These are phyloP conservation scores for Sipha flava DNA, from an alignment of 1,140 invertebrate genomes.

Conservation along the genomic window DNA sequence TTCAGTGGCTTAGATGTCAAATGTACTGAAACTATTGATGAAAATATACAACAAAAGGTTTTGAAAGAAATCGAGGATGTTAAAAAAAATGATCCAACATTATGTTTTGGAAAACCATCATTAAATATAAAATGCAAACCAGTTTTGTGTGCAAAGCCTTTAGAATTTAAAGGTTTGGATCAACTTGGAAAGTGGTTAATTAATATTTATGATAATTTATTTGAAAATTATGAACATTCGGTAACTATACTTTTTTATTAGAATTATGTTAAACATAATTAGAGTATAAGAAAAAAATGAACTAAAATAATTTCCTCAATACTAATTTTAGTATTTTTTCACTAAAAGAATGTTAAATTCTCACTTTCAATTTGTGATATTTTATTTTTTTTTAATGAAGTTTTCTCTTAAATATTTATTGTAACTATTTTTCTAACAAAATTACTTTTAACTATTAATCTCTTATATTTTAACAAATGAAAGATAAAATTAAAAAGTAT, in stretches of 20 bases:
- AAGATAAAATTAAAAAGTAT: no score
- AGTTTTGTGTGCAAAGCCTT: not conserved
- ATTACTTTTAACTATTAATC: not conserved
- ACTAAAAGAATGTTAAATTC: no score
- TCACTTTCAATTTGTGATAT: no score
- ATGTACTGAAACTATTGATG: not conserved
- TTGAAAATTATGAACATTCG: slow-evolving; percentile 17
- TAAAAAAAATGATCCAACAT: not conserved
- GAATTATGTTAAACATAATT: no score
- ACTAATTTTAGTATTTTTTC: no score
- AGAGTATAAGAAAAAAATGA: no score
- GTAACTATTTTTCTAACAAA: not conserved
- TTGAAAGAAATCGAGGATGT: slow-evolving; percentile 2
- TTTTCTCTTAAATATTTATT: not conserved
- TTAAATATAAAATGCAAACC: not conserved
- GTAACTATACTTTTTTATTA: not conserved
- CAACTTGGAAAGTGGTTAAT: slow-evolving; percentile 1
- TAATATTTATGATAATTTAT: slow-evolving; percentile 5
- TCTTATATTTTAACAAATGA: no score
- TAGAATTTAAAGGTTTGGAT: not conserved
- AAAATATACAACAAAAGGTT: not conserved
- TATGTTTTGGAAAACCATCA: not conserved
- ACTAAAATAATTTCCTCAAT: no score
- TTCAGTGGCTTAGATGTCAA: slow-evolving; percentile 7
- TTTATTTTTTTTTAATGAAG: not conserved